A percentile compares a stretch with the other conserved stretches of the same genome.
phyloP scores from a whole-genome alignment of 2,888 invertebrate species.

The Napeogenes sylphis region DNA sequence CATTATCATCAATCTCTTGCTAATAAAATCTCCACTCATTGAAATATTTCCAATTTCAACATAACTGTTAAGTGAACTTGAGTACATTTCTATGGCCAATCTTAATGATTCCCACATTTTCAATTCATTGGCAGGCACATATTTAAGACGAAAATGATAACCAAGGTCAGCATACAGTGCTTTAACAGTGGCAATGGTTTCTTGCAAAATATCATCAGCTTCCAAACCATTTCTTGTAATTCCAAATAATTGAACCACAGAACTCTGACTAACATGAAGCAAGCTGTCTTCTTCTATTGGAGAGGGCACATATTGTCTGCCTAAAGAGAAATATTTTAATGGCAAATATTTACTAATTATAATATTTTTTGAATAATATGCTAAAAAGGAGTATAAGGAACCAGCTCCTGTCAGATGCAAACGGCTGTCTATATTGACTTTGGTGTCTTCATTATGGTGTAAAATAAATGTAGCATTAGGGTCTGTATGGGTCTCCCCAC shows the following conservation, averaged over 20 bases:
- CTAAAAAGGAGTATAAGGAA: conserved; percentile 84
- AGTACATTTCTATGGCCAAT: conserved; percentile 85
- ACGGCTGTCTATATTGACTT: conserved; percentile 73
- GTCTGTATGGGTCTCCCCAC: conserved; percentile 78
- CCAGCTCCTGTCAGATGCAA: conserved; percentile 87
- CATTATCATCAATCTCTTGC: conserved; percentile 85
- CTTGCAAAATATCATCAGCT: conserved; percentile 75
- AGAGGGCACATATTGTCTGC: conserved; percentile 81
- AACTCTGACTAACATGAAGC: conserved; percentile 83
- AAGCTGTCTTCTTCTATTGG: conserved; percentile 68
- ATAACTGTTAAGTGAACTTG: conserved; percentile 78
- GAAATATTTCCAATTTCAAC: conserved; percentile 86
- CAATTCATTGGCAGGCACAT: conserved; percentile 80
- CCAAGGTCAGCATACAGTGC: conserved; percentile 81
- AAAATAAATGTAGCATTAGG: conserved; percentile 78
- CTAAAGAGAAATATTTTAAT: conserved; percentile 82
- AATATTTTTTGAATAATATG: conserved; percentile 83
- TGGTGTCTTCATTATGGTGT: conserved; percentile 74
- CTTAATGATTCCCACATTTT: conserved; percentile 81
- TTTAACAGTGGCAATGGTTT: conserved; percentile 70
- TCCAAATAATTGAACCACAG: conserved; percentile 82
- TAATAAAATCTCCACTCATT: conserved; percentile 83
- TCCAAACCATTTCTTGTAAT: conserved; percentile 70
- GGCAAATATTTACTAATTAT: conserved; percentile 81
- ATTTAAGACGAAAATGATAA: conserved; percentile 81